Percentiles rank a stretch among this genome's conserved stretches.
Evolutionary conservation across 2,113 vertebrate species (phyloP).

Genomic region (Ceyx cyanopectus): DNA sequence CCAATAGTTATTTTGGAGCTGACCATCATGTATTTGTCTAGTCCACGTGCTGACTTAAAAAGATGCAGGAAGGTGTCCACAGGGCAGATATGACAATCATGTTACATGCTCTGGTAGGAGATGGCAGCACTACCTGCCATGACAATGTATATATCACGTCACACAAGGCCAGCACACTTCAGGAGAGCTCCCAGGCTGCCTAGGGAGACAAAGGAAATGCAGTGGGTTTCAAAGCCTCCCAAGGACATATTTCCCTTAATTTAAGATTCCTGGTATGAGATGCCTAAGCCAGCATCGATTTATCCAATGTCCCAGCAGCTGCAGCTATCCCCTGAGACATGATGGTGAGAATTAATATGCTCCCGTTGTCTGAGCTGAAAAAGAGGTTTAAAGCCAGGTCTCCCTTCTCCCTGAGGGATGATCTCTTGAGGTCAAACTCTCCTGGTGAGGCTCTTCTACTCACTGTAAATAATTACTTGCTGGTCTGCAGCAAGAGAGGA

Average conservation of each 20-base stretch:
- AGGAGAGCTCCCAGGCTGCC: slow-evolving; percentile 1
- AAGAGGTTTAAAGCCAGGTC: slow-evolving; percentile 1
- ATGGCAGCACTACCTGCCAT: neutral
- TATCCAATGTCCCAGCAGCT: neutral
- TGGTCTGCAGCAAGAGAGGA: neutral
- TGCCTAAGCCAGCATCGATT: neutral
- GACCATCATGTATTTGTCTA: neutral
- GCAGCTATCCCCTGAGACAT: neutral
- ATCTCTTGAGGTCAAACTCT: neutral
- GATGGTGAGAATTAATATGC: neutral
- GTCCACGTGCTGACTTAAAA: neutral
- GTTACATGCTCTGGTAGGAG: neutral
- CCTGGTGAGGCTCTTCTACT: neutral
- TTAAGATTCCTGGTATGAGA: neutral
- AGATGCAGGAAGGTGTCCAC: neutral
- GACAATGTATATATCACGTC: neutral
- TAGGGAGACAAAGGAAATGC: neutral
- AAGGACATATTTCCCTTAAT: neutral
- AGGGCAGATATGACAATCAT: neutral
- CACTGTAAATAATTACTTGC: slow-evolving; percentile 27
- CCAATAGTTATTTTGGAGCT: slow-evolving; percentile 44
- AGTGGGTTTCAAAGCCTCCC: neutral
- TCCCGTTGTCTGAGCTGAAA: neutral
- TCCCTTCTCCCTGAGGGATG: neutral
- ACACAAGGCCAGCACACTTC: neutral